Base-by-base conservation (phyloP, 2,797 vertebrate species). In the Eremophila alpestris region DNA sequence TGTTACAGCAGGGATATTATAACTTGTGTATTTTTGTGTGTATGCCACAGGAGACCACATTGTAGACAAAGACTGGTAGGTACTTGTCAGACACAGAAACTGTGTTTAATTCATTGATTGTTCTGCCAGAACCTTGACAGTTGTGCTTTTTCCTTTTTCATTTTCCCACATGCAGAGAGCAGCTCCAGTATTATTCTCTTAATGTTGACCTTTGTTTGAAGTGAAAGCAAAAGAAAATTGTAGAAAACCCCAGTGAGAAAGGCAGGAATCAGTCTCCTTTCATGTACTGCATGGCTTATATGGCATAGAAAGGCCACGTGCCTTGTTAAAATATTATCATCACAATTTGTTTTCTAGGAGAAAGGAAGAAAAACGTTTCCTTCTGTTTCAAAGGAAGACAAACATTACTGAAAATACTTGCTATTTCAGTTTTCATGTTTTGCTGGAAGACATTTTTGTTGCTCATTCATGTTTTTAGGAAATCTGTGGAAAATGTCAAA, bases 131-230 rank as follows among this genome's bases (percentile, higher is more conserved):
- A 63, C 52, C 69, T 43, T 86, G 79, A 67, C 65, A 51, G 74
- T 34, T 75, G 20, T 3, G 2, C 48, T 49, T 81, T 83, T 56
- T 32, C 43, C n/a, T 51, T 86, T 82, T 92, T 62, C 38, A 2
- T 89, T 95, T 94, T 79, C 81, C 40, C 81, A 55, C 70, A 58
- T 70, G 70, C 65, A 69, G 77, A 88, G 83, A 94, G 41, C 38
- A 74, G 26, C 63, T 86, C 40, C 40, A 36, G 8, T 76, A 34
- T 60, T 95, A 86, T 89, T 82, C 55, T 83, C 38, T 70, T 4
- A 85, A 9, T 36, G 52, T 40, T 94, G 91, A 96, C 80, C 92
- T 96, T 95, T 94, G 51, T 92, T 94, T 93, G 89, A 94, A 93
- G 82, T 73, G 73, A 88, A 89, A 87, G 91, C 36, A 46, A 67